Percentiles rank a stretch among this genome's conserved stretches.
Evolutionary conservation across 2,113 vertebrate species (phyloP).

Genomic region (Prolemur simus): DNA sequence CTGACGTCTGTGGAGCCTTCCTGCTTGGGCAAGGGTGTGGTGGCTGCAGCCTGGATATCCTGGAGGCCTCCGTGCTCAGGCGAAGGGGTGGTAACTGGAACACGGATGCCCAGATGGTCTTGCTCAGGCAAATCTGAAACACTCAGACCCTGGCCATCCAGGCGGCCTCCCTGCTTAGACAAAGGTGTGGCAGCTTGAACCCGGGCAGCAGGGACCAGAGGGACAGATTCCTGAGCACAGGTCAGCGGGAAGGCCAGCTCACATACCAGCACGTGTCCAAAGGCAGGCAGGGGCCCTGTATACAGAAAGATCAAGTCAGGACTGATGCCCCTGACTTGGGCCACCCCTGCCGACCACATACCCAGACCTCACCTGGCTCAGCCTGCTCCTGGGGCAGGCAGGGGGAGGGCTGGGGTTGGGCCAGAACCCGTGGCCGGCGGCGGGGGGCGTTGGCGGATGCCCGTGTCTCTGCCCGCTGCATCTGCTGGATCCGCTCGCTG

Average conservation of each 20-base stretch:
- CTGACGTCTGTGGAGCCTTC: not conserved
- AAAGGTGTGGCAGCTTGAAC: constrained; percentile 63
- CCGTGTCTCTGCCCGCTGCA: constrained; percentile 77
- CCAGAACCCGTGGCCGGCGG: constrained; percentile 58
- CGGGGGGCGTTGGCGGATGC: constrained; percentile 46
- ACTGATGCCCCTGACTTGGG: not conserved
- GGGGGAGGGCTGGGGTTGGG: constrained; percentile 63
- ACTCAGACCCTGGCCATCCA: not conserved
- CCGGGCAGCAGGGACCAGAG: constrained; percentile 79
- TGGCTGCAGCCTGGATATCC: not conserved
- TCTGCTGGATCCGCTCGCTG: constrained; percentile 86
- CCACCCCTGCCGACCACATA: not conserved
- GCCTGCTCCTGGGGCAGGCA: constrained; percentile 50
- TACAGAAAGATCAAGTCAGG: not conserved
- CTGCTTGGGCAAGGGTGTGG: not conserved
- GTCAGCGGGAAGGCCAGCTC: constrained; percentile 79
- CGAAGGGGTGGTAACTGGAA: not conserved
- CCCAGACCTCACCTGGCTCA: constrained; percentile 56
- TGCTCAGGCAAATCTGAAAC: constrained; percentile 16
- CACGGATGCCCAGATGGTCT: not conserved
- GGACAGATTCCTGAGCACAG: constrained; percentile 81
- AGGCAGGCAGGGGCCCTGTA: constrained; percentile 74
- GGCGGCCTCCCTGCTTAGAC: not conserved
- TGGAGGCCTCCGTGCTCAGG: not conserved
- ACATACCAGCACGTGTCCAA: constrained; percentile 83